Evolutionary conservation across 1,140 invertebrate species (phyloP).

Genomic region (Delia radicum): DNA sequence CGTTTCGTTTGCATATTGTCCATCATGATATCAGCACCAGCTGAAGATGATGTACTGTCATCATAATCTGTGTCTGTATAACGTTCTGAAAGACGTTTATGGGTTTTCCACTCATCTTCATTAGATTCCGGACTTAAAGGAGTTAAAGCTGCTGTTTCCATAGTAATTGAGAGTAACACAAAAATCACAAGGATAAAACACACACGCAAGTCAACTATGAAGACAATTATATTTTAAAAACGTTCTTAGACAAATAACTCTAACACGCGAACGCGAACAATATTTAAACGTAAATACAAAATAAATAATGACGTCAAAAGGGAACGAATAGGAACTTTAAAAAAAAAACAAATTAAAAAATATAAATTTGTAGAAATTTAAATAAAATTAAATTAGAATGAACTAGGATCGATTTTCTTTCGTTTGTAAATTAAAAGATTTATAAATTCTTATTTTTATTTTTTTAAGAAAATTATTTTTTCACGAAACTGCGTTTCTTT

Average conservation of each 20-base stretch:
- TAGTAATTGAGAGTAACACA: not conserved
- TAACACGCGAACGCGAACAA: not conserved
- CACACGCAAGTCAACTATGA: too few relatives aligned
- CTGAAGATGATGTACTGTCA: not conserved
- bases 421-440: not conserved
- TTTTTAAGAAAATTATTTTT: not conserved
- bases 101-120: not conserved
- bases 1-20: not conserved
- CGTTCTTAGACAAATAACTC: not conserved
- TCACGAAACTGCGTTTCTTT: too few relatives aligned
- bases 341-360: not conserved
- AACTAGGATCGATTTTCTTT: not conserved
- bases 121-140: not conserved
- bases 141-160: not conserved
- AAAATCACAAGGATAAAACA: too few relatives aligned
- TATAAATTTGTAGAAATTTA: not conserved
- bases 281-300: too few relatives aligned
- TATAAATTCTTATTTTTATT: not conserved
- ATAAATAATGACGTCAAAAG: too few relatives aligned
- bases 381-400: not conserved
- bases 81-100: slow-evolving; percentile 11
- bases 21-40: not conserved
- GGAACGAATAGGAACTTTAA: too few relatives aligned
- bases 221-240: not conserved
- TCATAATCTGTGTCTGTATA: not conserved